Evolutionary conservation across 2,888 invertebrate species (phyloP).

Genomic region (Cephus sareptanus): DNA sequence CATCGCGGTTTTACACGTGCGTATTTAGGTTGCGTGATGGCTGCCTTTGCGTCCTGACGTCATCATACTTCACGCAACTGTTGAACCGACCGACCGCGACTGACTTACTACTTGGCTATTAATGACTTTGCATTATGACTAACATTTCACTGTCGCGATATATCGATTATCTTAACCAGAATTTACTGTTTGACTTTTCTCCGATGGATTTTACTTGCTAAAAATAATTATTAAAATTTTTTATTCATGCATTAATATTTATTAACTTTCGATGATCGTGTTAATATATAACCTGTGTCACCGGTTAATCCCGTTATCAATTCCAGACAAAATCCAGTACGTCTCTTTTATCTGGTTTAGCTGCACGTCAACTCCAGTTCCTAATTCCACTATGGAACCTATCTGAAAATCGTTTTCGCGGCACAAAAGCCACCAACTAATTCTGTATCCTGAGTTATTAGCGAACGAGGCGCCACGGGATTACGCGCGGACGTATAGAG

Average conservation of each 20-base stretch:
- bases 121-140: background rate
- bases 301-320: background rate
- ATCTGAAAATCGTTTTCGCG: background rate
- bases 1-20: conserved; percentile 36
- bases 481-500: background rate
- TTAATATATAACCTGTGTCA: background rate
- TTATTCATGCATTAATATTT: background rate
- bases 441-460: background rate
- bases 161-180: background rate
- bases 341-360: background rate
- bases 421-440: background rate
- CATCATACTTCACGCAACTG: conserved; percentile 47
- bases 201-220: no score
- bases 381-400: background rate
- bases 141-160: background rate
- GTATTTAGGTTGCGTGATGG: conserved; percentile 14
- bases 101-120: background rate
- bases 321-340: background rate
- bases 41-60: conserved; percentile 46
- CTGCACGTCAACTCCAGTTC: background rate
- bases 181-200: background rate
- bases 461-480: background rate
- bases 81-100: conserved; percentile 33
- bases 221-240: background rate
- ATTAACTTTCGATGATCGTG: background rate